These are phyloP conservation scores for Paramormyrops hopkinsi DNA, from an alignment of 2,797 vertebrate genomes.

Conservation along the genomic window DNA sequence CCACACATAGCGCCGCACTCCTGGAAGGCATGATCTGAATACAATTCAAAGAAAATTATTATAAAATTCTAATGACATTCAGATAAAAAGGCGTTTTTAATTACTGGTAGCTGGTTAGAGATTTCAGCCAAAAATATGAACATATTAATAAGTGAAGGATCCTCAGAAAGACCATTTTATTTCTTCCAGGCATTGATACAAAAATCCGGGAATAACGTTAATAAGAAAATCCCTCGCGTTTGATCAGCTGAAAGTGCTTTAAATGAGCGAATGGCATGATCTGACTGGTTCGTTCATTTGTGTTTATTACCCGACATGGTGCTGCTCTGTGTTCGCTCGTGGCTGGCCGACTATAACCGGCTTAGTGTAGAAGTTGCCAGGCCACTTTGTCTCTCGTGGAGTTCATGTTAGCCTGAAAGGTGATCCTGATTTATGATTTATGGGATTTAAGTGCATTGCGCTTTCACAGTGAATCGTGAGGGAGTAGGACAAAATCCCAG, in stretches of 20 bases:
- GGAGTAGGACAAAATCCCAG: too few relatives aligned
- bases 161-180: background rate
- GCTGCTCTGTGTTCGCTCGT: background rate
- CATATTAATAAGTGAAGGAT: background rate
- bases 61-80: background rate
- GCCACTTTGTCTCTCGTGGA: background rate
- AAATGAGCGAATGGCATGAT: background rate
- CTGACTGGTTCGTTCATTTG: background rate
- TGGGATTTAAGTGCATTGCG: background rate
- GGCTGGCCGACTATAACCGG: background rate
- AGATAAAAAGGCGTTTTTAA: constrained; percentile 2
- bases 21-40: background rate
- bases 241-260: background rate
- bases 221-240: background rate
- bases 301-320: background rate
- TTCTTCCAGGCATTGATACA: background rate
- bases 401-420: background rate
- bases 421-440: background rate
- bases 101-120: background rate
- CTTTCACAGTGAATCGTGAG: background rate
- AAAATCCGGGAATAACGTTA: background rate
- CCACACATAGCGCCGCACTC: background rate
- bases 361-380: background rate
- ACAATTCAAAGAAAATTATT: background rate
- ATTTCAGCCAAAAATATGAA: background rate